Percentiles rank a stretch among this genome's conserved stretches.
Evolutionary conservation across 2,797 vertebrate genomes (phyloP).

Genomic region (Anableps anableps): DNA sequence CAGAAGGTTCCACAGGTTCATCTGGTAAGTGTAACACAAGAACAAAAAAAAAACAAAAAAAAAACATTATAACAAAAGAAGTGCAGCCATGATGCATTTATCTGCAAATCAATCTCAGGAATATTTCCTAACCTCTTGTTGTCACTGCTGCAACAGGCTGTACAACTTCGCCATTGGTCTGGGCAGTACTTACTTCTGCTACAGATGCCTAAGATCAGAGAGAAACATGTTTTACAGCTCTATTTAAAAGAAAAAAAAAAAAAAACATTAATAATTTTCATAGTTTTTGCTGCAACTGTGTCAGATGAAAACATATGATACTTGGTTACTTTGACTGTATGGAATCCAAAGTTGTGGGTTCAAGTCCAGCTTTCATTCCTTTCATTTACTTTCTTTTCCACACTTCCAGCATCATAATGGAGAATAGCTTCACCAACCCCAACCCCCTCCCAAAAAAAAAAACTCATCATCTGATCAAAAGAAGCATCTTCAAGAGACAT

Average conservation of each 20-base stretch:
- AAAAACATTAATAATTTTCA: not conserved
- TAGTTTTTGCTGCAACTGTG: not conserved
- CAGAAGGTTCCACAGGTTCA: constrained; percentile 57
- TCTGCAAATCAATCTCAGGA: not conserved
- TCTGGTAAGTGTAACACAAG: constrained; percentile 44
- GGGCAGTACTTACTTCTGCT: constrained; percentile 83
- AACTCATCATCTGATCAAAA: not conserved
- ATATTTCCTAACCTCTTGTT: constrained; percentile 79
- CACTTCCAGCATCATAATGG: not conserved
- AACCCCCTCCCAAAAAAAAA: too few relatives aligned
- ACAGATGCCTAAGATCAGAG: constrained; percentile 60
- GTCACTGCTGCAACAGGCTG: constrained; percentile 81
- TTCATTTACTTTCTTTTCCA: not conserved
- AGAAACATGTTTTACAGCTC: not conserved
- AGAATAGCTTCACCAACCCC: not conserved
- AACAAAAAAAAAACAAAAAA: not conserved
- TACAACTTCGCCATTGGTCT: constrained; percentile 91
- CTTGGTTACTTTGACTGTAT: too few relatives aligned
- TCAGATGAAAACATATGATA: too few relatives aligned
- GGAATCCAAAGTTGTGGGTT: too few relatives aligned
- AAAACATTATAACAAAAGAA: not conserved
- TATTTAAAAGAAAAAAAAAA: not conserved
- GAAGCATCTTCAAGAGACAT: not conserved
- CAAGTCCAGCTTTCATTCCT: not conserved
- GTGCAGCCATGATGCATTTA: not conserved